Percentiles rank a stretch among this genome's conserved stretches.
Conservation (phyloP, 2,797 vertebrate genomes). For the Esox lucius region DNA sequence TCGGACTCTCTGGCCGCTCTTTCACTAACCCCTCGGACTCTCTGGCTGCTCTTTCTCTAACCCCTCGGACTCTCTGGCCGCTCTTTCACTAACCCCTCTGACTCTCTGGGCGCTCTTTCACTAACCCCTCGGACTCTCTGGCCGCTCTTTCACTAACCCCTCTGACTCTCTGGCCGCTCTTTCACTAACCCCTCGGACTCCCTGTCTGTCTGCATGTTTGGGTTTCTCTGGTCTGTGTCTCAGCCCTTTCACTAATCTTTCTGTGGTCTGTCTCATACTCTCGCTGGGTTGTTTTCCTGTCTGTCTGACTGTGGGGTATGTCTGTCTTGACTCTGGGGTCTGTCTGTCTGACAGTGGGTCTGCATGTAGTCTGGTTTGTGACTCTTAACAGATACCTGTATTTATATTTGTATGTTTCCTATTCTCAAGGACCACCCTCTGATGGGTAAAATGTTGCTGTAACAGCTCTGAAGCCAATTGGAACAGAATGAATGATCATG, state of each 20-base stretch:
- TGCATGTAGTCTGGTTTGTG: too few relatives aligned
- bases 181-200: slow-evolving; percentile 39
- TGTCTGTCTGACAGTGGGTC: too few relatives aligned
- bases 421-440: slow-evolving; percentile 45
- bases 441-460: slow-evolving; percentile 37
- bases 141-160: slow-evolving; percentile 73
- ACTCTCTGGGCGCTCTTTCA: too few relatives aligned
- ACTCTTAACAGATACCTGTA: background rate
- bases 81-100: slow-evolving; percentile 61
- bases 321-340: too few relatives aligned
- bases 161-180: slow-evolving; percentile 80
- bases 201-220: slow-evolving; percentile 3
- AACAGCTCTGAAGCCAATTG: slow-evolving; percentile 17
- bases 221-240: background rate
- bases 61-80: slow-evolving; percentile 83
- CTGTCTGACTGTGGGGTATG: too few relatives aligned
- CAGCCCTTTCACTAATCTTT: slow-evolving; percentile 43
- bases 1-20: too few relatives aligned
- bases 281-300: too few relatives aligned
- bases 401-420: slow-evolving; percentile 35
- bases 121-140: slow-evolving; percentile 79
- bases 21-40: slow-evolving; percentile 49
- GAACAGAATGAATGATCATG: slow-evolving; percentile 4
- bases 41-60: slow-evolving; percentile 27
- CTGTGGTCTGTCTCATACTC: slow-evolving; percentile 30